Evolutionary conservation across 2,888 invertebrate genomes (phyloP).

Genomic region (Drosophila barbarae): DNA sequence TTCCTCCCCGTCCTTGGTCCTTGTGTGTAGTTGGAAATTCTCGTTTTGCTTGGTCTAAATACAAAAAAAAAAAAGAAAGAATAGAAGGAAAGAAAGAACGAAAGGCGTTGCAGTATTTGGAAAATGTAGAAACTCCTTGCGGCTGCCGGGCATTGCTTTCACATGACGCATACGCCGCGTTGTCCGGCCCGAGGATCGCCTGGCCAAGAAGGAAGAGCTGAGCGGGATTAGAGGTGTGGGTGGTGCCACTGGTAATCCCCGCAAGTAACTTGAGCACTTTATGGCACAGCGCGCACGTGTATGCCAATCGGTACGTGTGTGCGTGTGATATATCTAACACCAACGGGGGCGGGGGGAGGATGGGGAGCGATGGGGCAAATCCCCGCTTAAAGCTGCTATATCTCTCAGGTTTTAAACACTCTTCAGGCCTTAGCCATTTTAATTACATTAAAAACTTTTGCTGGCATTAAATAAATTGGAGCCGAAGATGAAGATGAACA

Average conservation of each 20-base stretch:
- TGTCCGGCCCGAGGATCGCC: slow-evolving; percentile 44
- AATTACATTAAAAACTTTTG: slow-evolving; percentile 67
- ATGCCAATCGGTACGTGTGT: slow-evolving; percentile 23
- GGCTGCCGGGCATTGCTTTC: slow-evolving; percentile 33
- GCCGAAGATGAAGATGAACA: slow-evolving; percentile 43
- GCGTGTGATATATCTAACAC: slow-evolving; percentile 29
- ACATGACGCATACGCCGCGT: slow-evolving; percentile 67
- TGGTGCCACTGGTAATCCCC: slow-evolving; percentile 50
- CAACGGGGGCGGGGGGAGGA: background rate
- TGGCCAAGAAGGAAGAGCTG: slow-evolving; percentile 4
- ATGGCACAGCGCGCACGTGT: slow-evolving; percentile 56
- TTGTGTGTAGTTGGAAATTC: slow-evolving; percentile 44
- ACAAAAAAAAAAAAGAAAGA: slow-evolving; percentile 55
- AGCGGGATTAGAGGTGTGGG: slow-evolving; percentile 9
- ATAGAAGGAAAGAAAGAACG: slow-evolving; percentile 45
- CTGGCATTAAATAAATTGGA: slow-evolving; percentile 70
- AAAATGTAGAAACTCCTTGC: slow-evolving; percentile 54
- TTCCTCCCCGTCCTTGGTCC: slow-evolving; percentile 18
- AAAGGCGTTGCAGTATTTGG: slow-evolving; percentile 62
- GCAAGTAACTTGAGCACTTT: slow-evolving; percentile 70
- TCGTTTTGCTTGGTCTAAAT: slow-evolving; percentile 54
- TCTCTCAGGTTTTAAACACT: slow-evolving; percentile 41
- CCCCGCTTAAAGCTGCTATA: slow-evolving; percentile 50
- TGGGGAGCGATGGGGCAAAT: slow-evolving; percentile 1
- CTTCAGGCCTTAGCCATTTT: slow-evolving; percentile 67